Percentiles rank a stretch among this genome's conserved stretches.
Conservation (phyloP, 2,113 vertebrate genomes). For the Arizona elegans region DNA sequence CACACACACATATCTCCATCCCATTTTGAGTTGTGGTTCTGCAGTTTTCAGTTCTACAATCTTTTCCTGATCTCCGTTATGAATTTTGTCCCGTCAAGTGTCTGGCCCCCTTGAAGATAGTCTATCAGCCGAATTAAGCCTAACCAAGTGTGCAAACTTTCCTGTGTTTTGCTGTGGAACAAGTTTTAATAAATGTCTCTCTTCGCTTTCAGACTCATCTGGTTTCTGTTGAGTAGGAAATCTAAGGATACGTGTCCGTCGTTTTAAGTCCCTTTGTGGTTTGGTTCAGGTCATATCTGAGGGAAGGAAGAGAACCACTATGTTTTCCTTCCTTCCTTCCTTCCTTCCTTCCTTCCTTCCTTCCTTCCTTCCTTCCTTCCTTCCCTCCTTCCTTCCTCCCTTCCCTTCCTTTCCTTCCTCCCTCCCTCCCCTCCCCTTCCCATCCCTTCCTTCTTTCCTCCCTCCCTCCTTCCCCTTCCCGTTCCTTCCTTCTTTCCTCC, state of each 20-base stretch:
- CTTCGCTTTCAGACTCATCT: background rate
- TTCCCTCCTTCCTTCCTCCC: background rate
- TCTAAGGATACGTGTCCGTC: background rate
- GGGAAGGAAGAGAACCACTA: background rate
- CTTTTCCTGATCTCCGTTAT: background rate
- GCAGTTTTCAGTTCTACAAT: background rate
- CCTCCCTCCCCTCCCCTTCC: too few species aligned
- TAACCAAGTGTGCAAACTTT: background rate
- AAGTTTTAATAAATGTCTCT: background rate
- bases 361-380: background rate
- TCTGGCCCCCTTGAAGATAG: background rate
- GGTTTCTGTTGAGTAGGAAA: background rate
- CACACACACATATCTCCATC: background rate
- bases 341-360: background rate
- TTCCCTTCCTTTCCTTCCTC: background rate
- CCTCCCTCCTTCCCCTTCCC: too few species aligned
- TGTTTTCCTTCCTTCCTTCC: background rate
- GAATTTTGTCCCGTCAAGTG: background rate
- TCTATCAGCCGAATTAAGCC: background rate
- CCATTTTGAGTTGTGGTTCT: background rate
- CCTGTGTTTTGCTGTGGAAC: background rate
- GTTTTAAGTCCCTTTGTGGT: background rate
- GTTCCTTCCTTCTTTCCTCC: too few species aligned
- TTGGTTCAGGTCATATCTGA: background rate
- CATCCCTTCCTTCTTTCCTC: too few species aligned